Percentiles rank a stretch among this genome's conserved stretches.
These are phyloP conservation scores for Corythornis vintsioides DNA, from an alignment of 2,113 vertebrate species.

Conservation along the genomic window DNA sequence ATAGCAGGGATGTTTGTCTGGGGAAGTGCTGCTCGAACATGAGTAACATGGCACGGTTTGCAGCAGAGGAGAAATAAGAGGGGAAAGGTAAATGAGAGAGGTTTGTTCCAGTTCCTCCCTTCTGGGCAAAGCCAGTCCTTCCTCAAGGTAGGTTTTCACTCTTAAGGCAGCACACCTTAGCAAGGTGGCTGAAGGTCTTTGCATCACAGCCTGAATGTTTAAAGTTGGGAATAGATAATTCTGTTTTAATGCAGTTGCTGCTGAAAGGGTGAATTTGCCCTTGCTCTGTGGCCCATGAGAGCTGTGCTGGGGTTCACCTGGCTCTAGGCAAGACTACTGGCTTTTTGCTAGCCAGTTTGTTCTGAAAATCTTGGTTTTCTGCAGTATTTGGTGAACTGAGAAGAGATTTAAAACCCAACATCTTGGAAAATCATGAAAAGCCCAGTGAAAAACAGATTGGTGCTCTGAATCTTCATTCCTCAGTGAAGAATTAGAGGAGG, in stretches of 20 bases:
- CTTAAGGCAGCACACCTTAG: background rate
- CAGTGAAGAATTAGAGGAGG: conserved; percentile 22
- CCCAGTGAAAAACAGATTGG: conserved; percentile 24
- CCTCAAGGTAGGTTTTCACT: background rate
- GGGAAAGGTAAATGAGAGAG: background rate
- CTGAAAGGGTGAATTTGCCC: background rate
- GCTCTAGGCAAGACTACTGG: background rate
- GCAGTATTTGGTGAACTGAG: background rate
- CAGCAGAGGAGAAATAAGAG: conserved; percentile 3
- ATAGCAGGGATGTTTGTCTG: conserved; percentile 33
- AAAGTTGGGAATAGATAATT: background rate
- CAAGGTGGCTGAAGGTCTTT: background rate
- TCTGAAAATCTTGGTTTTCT: background rate
- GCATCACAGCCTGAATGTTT: background rate
- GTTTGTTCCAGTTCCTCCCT: background rate
- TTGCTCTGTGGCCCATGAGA: background rate
- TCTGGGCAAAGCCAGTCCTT: background rate
- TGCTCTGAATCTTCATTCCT: conserved; percentile 33
- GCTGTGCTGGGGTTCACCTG: background rate
- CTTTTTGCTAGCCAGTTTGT: background rate
- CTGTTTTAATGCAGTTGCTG: background rate
- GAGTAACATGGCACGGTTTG: conserved; percentile 36
- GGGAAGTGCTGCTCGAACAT: background rate
- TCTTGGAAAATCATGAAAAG: conserved; percentile 24
- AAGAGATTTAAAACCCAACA: conserved; percentile 39